A percentile compares a stretch with the other conserved stretches of the same genome.
Evolutionary conservation across 2,888 invertebrate genomes (phyloP).

Genomic region (Schrankia costaestrigalis): DNA sequence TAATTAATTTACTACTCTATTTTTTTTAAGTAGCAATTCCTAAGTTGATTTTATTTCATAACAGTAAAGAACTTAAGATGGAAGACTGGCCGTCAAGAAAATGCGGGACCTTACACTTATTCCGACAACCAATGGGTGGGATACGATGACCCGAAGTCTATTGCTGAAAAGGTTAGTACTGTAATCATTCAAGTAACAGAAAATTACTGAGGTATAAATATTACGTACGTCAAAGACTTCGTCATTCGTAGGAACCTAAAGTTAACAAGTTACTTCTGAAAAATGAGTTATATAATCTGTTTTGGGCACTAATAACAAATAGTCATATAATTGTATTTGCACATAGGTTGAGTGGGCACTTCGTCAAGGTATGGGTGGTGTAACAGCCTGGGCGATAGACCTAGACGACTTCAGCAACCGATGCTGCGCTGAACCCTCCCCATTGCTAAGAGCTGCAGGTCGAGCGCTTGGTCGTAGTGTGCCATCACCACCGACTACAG

Average conservation of each 20-base stretch:
- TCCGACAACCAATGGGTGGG: constrained; percentile 93
- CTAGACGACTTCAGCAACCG: constrained; percentile 92
- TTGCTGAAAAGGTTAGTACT: constrained; percentile 83
- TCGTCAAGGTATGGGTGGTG: constrained; percentile 87
- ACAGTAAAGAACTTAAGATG: constrained; percentile 84
- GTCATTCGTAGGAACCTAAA: too few species aligned
- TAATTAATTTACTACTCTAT: background rate
- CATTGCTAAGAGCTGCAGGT: constrained; percentile 88
- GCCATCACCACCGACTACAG: constrained; percentile 72
- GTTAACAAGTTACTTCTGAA: too few species aligned
- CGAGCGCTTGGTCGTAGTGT: constrained; percentile 84
- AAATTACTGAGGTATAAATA: too few species aligned
- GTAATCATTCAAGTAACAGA: background rate
- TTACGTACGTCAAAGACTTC: too few species aligned
- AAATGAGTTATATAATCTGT: too few species aligned
- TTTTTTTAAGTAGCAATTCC: background rate
- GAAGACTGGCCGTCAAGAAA: constrained; percentile 82
- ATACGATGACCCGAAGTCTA: constrained; percentile 90
- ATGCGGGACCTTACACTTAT: constrained; percentile 89
- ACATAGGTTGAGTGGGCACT: constrained; percentile 87
- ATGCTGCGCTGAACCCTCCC: constrained; percentile 90
- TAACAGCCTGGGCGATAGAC: constrained; percentile 93
- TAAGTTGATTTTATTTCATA: constrained; percentile 18
- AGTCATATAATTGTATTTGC: too few species aligned
- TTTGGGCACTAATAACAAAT: too few species aligned